Percentiles rank a stretch among this genome's conserved stretches.
Evolutionary conservation across 2,113 vertebrate genomes (phyloP).

Genomic region (Centrocercus urophasianus): DNA sequence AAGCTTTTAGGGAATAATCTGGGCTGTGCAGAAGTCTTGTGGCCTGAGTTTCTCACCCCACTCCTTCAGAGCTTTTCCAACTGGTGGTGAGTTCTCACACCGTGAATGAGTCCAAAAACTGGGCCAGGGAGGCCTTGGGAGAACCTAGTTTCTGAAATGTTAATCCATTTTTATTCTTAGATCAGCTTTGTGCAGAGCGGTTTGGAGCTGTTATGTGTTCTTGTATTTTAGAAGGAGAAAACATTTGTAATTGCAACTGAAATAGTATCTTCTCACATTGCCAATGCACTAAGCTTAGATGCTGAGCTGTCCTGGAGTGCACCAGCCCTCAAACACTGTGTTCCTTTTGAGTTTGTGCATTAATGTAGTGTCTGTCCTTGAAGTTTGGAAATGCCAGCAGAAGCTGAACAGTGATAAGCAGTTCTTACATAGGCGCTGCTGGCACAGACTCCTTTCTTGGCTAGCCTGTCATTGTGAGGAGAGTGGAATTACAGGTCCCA

Average conservation of each 20-base stretch:
- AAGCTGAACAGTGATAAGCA: not conserved
- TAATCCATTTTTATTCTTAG: not conserved
- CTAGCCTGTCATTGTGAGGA: not conserved
- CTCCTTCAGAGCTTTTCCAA: not conserved
- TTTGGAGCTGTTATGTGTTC: not conserved
- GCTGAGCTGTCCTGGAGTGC: not conserved
- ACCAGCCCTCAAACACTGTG: not conserved
- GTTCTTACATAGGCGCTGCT: constrained; percentile 3
- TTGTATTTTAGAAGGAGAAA: constrained; percentile 2
- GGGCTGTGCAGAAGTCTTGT: not conserved
- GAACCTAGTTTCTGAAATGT: constrained; percentile 5
- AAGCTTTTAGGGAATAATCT: not conserved
- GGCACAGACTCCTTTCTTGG: constrained; percentile 1
- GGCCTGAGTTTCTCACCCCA: not conserved
- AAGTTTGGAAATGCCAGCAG: constrained; percentile 21
- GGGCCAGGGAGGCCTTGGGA: not conserved
- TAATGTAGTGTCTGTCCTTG: not conserved
- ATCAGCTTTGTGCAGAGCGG: not conserved
- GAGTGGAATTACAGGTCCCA: not conserved
- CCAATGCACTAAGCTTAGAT: not conserved
- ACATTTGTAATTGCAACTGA: not conserved
- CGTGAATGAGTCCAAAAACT: not conserved
- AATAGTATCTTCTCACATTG: not conserved
- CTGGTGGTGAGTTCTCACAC: not conserved
- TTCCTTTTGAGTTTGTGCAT: not conserved